phyloP scores from a whole-genome alignment of 1,140 invertebrate genomes.

The Bradysia coprophila region DNA sequence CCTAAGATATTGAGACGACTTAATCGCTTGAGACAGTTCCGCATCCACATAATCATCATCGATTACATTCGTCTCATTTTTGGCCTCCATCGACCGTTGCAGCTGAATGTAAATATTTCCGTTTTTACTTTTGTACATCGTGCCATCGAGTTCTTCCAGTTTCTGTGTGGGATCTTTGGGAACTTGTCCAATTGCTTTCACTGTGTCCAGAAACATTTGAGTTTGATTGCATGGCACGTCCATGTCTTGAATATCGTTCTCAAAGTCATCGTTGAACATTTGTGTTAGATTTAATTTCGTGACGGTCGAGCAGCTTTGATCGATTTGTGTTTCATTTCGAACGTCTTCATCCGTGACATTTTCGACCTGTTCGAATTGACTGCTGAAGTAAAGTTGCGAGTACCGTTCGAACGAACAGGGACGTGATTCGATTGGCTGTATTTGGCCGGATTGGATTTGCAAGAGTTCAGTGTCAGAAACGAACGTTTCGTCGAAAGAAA shows the following conservation, averaged over 20 bases:
- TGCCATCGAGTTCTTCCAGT: not conserved
- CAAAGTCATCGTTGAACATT: not conserved
- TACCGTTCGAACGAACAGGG: too few relatives aligned
- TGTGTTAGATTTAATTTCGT: not conserved
- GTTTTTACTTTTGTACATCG: not conserved
- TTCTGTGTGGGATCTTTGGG: not conserved
- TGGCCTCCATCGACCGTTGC: not conserved
- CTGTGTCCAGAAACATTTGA: not conserved
- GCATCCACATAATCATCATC: not conserved
- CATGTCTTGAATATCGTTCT: not conserved
- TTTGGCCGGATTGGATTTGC: too few relatives aligned
- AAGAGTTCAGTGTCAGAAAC: too few relatives aligned
- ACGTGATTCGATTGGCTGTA: too few relatives aligned
- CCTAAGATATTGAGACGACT: constrained; percentile 8
- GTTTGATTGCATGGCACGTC: not conserved
- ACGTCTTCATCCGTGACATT: too few relatives aligned
- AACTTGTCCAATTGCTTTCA: not conserved
- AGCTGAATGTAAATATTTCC: not conserved
- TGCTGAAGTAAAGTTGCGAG: too few relatives aligned
- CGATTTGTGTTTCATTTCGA: too few relatives aligned
- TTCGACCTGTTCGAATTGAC: too few relatives aligned
- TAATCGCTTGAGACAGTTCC: constrained; percentile 4
- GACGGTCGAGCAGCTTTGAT: too few relatives aligned
- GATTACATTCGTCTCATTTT: not conserved
- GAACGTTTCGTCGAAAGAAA: too few relatives aligned